Base-by-base conservation (phyloP, 2,888 invertebrate genomes). In the Allolobophora icterica region DNA sequence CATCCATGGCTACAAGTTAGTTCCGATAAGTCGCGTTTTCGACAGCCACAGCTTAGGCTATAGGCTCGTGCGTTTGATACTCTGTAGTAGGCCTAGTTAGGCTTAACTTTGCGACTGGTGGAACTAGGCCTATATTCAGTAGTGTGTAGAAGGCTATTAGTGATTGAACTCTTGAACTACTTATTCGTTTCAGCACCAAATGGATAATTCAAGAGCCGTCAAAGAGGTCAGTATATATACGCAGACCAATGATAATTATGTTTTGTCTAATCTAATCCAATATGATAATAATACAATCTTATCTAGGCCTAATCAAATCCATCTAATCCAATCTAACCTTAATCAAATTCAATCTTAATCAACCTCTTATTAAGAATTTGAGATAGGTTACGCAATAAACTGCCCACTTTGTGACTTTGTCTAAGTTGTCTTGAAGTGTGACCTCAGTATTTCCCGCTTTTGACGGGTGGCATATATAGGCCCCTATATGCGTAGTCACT, bases 171-270 rank as follows among this genome's bases (percentile, higher is more conserved):
- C 8, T 71, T 8, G n/a, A 71, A 71, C 30, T 71, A 8, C 1
- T 71, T n/a, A 38, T 8, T 5, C 8, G 71, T 17, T 8, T 71
- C 71, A 71, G n/a, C 71, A 71, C 1, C 0, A 71, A 24, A 87
- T 87, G 87, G 87, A 87, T 19, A 87, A 38, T 34, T 87, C 87
- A 35, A 87, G 87, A 34, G 87, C 38, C 38, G 87, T 87, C 34
- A 87, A 87, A 87, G 87, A 87, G 87, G 87, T 87, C 1, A 87
- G 87, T 24, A 87, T 52, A 52, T 52, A 52, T 52, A 71, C 11
- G 71, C 11, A 71, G 30, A n/a, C 17, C 4, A 58, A 30, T 30
- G 71, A n/a, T 30, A 15, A 0, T 52, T 24, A 17, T 45, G 13
- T 17, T 45, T 11, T 45, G 21, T 52, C 52, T 52, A 24, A 8